Evolutionary conservation across 2,797 vertebrate genomes (phyloP).

Genomic region (Aplochiton taeniatus): DNA sequence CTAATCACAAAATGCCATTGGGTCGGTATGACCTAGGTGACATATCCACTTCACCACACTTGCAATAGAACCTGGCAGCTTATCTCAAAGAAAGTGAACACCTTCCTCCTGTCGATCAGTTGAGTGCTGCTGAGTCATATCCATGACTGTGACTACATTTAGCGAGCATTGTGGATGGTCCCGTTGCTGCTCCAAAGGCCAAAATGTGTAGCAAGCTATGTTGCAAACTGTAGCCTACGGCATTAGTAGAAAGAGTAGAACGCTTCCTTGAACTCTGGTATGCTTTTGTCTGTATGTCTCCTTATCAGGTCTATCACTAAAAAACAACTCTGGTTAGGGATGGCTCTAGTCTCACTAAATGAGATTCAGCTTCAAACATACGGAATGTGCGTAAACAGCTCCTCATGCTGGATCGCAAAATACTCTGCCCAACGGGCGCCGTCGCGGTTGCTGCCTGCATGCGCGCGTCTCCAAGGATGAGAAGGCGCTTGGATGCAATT

Average conservation of each 20-base stretch:
- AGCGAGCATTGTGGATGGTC: background rate
- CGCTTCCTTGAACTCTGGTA: constrained; percentile 21
- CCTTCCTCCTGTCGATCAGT: constrained; percentile 13
- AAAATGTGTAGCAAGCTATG: no score
- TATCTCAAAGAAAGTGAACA: no score
- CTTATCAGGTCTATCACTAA: no score
- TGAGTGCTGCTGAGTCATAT: constrained; percentile 59
- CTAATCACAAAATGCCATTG: no score
- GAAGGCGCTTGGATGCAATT: constrained; percentile 61
- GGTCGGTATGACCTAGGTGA: no score
- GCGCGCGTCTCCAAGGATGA: constrained; percentile 68
- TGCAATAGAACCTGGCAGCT: no score
- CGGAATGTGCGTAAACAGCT: constrained; percentile 73
- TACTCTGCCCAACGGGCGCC: constrained; percentile 73
- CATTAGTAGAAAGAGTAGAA: no score
- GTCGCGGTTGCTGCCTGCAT: constrained; percentile 69
- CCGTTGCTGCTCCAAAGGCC: no score
- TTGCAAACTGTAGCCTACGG: no score
- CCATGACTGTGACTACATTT: constrained; percentile 43
- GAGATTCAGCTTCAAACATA: constrained; percentile 63
- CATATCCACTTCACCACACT: no score
- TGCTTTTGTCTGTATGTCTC: no score
- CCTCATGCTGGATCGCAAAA: constrained; percentile 67
- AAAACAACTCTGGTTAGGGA: no score
- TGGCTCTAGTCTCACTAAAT: constrained; percentile 42